Percentiles rank a stretch among this genome's conserved stretches.
Conservation (phyloP, 2,113 vertebrate genomes). For the Fulmarus glacialis region DNA sequence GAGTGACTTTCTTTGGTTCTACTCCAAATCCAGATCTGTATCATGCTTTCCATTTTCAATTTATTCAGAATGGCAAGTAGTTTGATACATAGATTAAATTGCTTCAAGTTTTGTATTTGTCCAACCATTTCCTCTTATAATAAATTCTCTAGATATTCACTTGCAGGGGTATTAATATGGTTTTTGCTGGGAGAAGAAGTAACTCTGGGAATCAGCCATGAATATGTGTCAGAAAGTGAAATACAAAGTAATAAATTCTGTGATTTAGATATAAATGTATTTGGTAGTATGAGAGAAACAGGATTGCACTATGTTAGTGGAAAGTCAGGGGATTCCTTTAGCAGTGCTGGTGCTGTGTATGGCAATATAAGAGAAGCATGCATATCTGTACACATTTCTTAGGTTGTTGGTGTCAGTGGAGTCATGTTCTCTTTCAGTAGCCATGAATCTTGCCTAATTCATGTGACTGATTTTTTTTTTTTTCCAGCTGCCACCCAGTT, state of each 20-base stretch:
- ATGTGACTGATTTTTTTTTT: background rate
- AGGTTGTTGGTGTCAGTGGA: background rate
- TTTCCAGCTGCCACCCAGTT: background rate
- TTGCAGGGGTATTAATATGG: background rate
- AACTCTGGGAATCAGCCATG: background rate
- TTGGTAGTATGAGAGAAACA: background rate
- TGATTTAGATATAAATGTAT: background rate
- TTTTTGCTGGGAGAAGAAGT: background rate
- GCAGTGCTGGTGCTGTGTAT: background rate
- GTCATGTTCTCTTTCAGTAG: background rate
- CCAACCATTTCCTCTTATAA: background rate
- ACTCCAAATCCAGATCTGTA: background rate
- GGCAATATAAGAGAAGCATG: background rate
- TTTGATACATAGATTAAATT: constrained; percentile 28
- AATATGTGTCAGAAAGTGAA: background rate
- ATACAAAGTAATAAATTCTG: constrained; percentile 2
- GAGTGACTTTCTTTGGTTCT: background rate
- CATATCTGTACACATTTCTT: background rate
- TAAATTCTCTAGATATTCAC: background rate
- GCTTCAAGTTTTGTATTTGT: background rate
- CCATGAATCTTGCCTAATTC: background rate
- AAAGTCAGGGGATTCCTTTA: background rate
- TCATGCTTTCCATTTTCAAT: background rate
- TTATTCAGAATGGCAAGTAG: background rate
- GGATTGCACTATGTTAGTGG: background rate